Evolutionary conservation across 2,797 vertebrate species (phyloP).

Genomic region (Poecilia picta): DNA sequence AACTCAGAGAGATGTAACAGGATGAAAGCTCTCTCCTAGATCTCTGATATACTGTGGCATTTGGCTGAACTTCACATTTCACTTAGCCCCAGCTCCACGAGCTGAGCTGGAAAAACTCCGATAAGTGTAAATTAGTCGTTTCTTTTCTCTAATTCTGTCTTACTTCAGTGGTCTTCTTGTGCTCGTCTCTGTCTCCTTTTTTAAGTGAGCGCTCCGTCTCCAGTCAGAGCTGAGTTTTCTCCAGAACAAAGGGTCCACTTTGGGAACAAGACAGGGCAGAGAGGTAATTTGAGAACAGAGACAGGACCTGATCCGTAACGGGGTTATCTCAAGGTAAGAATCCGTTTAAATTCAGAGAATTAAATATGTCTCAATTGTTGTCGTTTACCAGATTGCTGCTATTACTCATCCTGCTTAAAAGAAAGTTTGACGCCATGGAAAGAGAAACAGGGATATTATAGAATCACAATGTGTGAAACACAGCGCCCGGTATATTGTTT

Average conservation of each 20-base stretch:
- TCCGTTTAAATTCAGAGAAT: slow-evolving; percentile 11
- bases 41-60: slow-evolving; percentile 56
- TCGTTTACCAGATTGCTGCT: background rate
- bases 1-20: slow-evolving; percentile 50
- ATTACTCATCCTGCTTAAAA: background rate
- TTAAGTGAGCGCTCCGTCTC: slow-evolving; percentile 14
- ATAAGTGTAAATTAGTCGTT: slow-evolving; percentile 44
- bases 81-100: slow-evolving; percentile 47
- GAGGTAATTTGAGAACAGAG: slow-evolving; percentile 41
- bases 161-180: slow-evolving; percentile 29
- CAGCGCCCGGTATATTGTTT: background rate
- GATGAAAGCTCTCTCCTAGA: slow-evolving; percentile 40
- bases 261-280: slow-evolving; percentile 70
- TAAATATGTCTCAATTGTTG: background rate
- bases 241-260: slow-evolving; percentile 79
- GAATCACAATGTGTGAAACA: background rate
- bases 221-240: slow-evolving; percentile 59
- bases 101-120: slow-evolving; percentile 33
- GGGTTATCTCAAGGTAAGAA: slow-evolving; percentile 75
- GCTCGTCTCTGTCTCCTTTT: background rate
- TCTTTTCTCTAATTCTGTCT: slow-evolving; percentile 33
- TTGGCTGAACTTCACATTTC: slow-evolving; percentile 61
- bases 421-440: background rate
- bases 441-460: background rate
- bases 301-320: slow-evolving; percentile 75